A percentile compares a stretch with the other conserved stretches of the same genome.
These are phyloP conservation scores for Cerastis leucographa DNA, from an alignment of 2,888 invertebrate genomes.

Conservation along the genomic window DNA sequence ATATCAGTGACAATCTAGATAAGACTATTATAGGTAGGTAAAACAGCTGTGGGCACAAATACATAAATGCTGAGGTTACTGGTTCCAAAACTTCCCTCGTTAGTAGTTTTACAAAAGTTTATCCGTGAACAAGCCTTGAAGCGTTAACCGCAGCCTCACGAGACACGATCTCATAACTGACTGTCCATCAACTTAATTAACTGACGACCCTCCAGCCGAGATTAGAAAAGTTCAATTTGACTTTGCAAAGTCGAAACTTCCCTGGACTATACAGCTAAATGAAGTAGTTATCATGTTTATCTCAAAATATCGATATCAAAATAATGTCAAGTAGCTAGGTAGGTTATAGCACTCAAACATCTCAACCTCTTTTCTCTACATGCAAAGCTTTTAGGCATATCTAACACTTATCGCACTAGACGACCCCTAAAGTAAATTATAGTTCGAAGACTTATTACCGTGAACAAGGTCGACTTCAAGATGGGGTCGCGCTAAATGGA, in stretches of 20 bases:
- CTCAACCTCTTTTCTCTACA: constrained; percentile 47
- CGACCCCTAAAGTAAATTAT: constrained; percentile 51
- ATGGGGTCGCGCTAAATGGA: constrained; percentile 61
- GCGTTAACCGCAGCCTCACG: constrained; percentile 39
- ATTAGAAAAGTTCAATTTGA: constrained; percentile 61
- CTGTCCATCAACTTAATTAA: constrained; percentile 61
- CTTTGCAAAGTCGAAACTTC: constrained; percentile 46
- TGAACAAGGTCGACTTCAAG: constrained; percentile 63
- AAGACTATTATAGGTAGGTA: background rate
- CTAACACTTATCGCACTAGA: constrained; percentile 62
- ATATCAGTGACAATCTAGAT: constrained; percentile 12
- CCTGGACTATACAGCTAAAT: constrained; percentile 34
- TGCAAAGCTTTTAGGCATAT: constrained; percentile 64
- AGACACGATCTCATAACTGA: constrained; percentile 44
- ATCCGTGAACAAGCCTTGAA: constrained; percentile 22
- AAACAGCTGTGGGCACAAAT: background rate
- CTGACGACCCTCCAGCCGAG: constrained; percentile 38
- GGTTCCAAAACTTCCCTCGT: constrained; percentile 39
- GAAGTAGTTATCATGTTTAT: constrained; percentile 32
- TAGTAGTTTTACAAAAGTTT: constrained; percentile 44
- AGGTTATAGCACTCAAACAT: constrained; percentile 20
- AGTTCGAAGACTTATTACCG: constrained; percentile 55
- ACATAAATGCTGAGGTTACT: constrained; percentile 1
- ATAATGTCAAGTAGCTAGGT: constrained; percentile 38
- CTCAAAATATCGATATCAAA: constrained; percentile 34